phyloP scores from a whole-genome alignment of 2,797 vertebrate species.

The Mus caroli region DNA sequence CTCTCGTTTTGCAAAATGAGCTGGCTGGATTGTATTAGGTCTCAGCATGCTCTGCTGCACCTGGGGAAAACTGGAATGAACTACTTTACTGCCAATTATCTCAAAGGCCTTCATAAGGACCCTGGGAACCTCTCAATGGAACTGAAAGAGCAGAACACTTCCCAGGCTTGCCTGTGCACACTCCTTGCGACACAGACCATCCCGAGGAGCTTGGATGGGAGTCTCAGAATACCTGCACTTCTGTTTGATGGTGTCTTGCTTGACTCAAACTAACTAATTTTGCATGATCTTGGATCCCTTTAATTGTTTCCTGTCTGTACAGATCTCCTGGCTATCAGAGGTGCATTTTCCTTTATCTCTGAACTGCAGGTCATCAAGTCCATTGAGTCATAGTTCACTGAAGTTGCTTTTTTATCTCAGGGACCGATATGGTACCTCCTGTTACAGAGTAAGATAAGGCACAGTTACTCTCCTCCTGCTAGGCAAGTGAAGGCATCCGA shows the following conservation, averaged over 20 bases:
- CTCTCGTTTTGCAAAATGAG: background rate
- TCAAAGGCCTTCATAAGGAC: background rate
- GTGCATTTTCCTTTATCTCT: conserved; percentile 5
- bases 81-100: background rate
- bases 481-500: rapidly evolving
- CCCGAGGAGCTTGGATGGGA: background rate
- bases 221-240: background rate
- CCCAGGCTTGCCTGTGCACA: background rate
- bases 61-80: background rate
- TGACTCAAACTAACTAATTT: background rate
- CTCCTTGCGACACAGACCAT: background rate
- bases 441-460: conserved; percentile 67
- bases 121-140: background rate
- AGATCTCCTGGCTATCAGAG: background rate
- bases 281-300: background rate
- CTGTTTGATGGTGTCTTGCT: background rate
- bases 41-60: rapidly evolving
- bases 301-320: background rate
- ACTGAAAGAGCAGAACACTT: background rate
- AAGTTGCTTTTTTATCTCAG: conserved; percentile 64
- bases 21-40: background rate
- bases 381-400: conserved; percentile 9
- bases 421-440: conserved; percentile 27
- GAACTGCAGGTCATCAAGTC: conserved; percentile 41
- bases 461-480: background rate